phyloP scores from a whole-genome alignment of 2,113 vertebrate genomes.

The Hyperopisus bebe region DNA sequence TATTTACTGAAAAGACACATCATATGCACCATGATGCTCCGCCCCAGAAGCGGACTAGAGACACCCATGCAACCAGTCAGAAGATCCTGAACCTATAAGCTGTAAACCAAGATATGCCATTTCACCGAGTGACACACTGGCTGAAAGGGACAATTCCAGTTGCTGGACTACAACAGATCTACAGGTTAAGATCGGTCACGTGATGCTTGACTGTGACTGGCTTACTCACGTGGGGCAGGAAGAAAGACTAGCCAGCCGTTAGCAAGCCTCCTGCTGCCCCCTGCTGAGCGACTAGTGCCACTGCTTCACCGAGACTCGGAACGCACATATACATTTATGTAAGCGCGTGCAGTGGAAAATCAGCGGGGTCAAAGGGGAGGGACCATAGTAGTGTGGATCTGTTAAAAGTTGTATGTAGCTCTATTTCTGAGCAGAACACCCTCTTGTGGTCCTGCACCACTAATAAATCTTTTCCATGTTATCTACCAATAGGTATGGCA shows the following conservation, averaged over 20 bases:
- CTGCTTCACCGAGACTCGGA: not conserved
- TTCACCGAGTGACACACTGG: not conserved
- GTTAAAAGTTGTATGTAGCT: not conserved
- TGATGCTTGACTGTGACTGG: not conserved
- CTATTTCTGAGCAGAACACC: not conserved
- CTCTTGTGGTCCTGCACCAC: not conserved
- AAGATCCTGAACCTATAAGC: not conserved
- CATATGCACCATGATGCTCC: not conserved
- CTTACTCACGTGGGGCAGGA: not conserved
- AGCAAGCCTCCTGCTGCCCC: not conserved
- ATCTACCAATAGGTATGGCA: not conserved
- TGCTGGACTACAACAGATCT: not conserved
- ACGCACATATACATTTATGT: not conserved
- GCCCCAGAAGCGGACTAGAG: not conserved
- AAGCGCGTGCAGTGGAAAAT: not conserved
- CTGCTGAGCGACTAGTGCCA: not conserved
- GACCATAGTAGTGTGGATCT: not conserved
- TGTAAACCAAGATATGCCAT: not conserved
- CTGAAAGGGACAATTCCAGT: not conserved
- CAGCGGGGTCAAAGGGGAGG: not conserved
- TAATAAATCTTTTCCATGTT: not conserved
- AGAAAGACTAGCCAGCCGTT: not conserved
- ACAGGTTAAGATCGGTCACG: not conserved
- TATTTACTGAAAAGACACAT: not conserved
- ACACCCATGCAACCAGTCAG: not conserved